Base-by-base conservation (phyloP, 2,888 invertebrate genomes). In the Tetanocera ferruginea region DNA sequence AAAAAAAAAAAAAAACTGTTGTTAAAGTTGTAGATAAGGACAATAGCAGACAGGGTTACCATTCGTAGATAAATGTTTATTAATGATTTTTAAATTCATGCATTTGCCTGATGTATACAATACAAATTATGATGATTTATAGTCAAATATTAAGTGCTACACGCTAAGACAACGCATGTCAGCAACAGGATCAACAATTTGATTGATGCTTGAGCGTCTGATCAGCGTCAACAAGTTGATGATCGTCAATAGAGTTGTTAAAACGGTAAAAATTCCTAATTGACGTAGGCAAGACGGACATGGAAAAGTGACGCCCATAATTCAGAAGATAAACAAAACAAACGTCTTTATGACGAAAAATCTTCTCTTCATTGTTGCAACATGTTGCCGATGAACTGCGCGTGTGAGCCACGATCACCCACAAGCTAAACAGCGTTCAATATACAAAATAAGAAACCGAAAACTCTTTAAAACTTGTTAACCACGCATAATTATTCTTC, bases 401-500 rank as follows among this genome's bases (percentile, higher is more conserved):
- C 43, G 11, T 69, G 14, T 17, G 25, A 6, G 23, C 25, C 51
- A 49, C 23, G 69, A 55, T 70, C 70, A 28, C 70, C 70, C 70
- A 52, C 70, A 31, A 31, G 19, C 34, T 11, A 43, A 43, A 14
- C 14, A 43, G 43, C 43, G 43, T 4, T 11, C 14, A 43, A 43
- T 11, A 43, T 3, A 14, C 14, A 14, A 43, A 14, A 43, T 11
- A 14, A 14, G 14, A 43, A 43, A 11, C 11, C 11, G 14, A 43
- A 43, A 43, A 4, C 6, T 14, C 6, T 43, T 43, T 43, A 43
- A 43, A 43, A 4, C 43, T 43, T 43, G 37, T 52, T 52, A 70
- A 51, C 60, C 60, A 62, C 73, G 62, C 73, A 62, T 49, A 60
- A 73, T 73, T 73, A 73, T 43, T 73, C 73, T 62, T 73, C 73